Conservation (phyloP, 2,888 invertebrate species). For the Trypoxylon attenuatum region DNA sequence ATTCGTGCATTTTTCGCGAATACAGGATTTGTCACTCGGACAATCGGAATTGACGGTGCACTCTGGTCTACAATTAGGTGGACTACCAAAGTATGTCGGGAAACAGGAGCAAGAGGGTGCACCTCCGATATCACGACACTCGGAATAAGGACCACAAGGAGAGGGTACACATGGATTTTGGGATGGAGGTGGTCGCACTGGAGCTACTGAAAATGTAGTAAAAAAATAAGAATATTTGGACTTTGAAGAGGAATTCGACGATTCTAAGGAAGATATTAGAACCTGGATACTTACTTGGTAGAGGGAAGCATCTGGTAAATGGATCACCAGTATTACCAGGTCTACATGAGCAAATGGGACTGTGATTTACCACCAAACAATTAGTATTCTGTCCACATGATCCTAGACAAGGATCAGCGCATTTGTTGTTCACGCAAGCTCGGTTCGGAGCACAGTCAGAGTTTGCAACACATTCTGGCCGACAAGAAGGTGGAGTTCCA, state of each 20-base stretch:
- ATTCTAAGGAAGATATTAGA: background rate
- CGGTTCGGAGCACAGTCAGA: constrained; percentile 77
- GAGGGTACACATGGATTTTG: constrained; percentile 81
- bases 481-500: constrained; percentile 76
- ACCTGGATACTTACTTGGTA: constrained; percentile 72
- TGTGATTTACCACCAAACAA: constrained; percentile 64
- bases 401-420: constrained; percentile 78
- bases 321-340: constrained; percentile 75
- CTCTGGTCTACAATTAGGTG: constrained; percentile 83
- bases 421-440: constrained; percentile 78
- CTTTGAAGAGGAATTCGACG: background rate
- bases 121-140: constrained; percentile 76
- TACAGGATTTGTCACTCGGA: constrained; percentile 84
- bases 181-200: constrained; percentile 7
- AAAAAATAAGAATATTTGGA: background rate
- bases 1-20: constrained; percentile 82
- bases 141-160: constrained; percentile 78
- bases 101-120: constrained; percentile 77
- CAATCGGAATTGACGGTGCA: constrained; percentile 86
- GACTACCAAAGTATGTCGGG: constrained; percentile 71
- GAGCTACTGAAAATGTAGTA: background rate
- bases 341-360: constrained; percentile 75
- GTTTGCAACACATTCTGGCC: constrained; percentile 77
- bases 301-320: constrained; percentile 66
- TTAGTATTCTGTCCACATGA: constrained; percentile 74